Conservation (phyloP, 2,113 vertebrate species). For the Leptobrachium leishanense region DNA sequence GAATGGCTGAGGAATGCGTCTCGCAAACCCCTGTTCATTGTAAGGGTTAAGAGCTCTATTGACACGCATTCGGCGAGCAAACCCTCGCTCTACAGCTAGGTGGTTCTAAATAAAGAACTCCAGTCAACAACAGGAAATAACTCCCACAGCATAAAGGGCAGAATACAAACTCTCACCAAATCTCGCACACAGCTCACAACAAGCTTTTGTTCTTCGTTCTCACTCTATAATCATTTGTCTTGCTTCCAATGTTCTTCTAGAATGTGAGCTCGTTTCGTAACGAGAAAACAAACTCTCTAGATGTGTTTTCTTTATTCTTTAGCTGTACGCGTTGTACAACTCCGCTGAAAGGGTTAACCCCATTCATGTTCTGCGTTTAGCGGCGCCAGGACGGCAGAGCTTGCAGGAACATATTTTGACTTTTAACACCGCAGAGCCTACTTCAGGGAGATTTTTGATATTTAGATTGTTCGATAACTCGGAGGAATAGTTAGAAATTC, state of each 20-base stretch:
- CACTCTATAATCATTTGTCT: conserved; percentile 58
- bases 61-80: conserved; percentile 62
- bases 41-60: conserved; percentile 61
- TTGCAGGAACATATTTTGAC: too few relatives aligned
- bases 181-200: conserved; percentile 84
- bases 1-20: too few relatives aligned
- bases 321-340: neutral
- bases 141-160: conserved; percentile 91
- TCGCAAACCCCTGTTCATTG: too few relatives aligned
- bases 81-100: conserved; percentile 82
- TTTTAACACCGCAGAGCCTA: too few relatives aligned
- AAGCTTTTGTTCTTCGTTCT: conserved; percentile 74
- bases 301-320: conserved; percentile 28
- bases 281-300: neutral
- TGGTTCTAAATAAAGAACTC: conserved; percentile 99
- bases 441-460: too few relatives aligned
- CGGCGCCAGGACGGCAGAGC: too few relatives aligned
- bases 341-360: too few relatives aligned
- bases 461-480: too few relatives aligned
- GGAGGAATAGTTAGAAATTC: too few relatives aligned
- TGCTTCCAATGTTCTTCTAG: neutral
- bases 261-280: conserved; percentile 40
- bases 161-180: conserved; percentile 86
- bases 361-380: too few relatives aligned
- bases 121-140: conserved; percentile 99